These are phyloP conservation scores for Idris sp. DNA, from an alignment of 1,140 invertebrate species.

Conservation along the genomic window DNA sequence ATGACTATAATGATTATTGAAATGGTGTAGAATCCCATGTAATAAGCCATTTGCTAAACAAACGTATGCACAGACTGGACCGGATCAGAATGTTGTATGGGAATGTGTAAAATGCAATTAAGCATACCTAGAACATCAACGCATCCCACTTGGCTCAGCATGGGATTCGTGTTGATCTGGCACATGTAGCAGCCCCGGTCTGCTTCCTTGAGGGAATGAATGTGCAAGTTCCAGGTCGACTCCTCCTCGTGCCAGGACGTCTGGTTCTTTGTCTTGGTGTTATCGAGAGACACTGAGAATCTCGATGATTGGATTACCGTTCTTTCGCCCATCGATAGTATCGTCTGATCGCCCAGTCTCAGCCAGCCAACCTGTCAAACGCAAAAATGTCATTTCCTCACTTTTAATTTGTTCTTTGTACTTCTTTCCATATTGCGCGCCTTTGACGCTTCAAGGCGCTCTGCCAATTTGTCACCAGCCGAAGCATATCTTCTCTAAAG, in stretches of 20 bases:
- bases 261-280: slow-evolving; percentile 70
- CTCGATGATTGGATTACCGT: slow-evolving; percentile 80
- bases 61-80: slow-evolving; percentile 34
- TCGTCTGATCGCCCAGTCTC: slow-evolving; percentile 80
- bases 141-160: slow-evolving; percentile 84
- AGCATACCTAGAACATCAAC: slow-evolving; percentile 84
- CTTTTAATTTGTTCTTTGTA: slow-evolving; percentile 26
- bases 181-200: slow-evolving; percentile 84
- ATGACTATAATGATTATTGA: slow-evolving; percentile 23
- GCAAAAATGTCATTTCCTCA: slow-evolving; percentile 51
- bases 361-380: slow-evolving; percentile 81
- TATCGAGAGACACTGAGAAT: slow-evolving; percentile 78
- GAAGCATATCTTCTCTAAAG: too few relatives aligned
- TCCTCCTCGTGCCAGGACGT: slow-evolving; percentile 68
- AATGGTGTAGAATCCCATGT: slow-evolving; percentile 16
- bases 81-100: slow-evolving; percentile 54
- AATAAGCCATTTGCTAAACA: too few relatives aligned
- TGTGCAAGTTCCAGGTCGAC: slow-evolving; percentile 82
- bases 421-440: slow-evolving; percentile 17
- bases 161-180: slow-evolving; percentile 84
- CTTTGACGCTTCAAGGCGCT: slow-evolving; percentile 26
- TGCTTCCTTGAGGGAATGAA: slow-evolving; percentile 81
- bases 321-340: slow-evolving; percentile 80
- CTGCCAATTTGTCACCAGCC: slow-evolving; percentile 27
- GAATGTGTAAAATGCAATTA: slow-evolving; percentile 71